Percentiles rank a stretch among this genome's conserved stretches.
These are phyloP conservation scores for Oopsacas minuta DNA, from an alignment of 37 sponge, comb jelly and placozoan species.

Conservation along the genomic window DNA sequence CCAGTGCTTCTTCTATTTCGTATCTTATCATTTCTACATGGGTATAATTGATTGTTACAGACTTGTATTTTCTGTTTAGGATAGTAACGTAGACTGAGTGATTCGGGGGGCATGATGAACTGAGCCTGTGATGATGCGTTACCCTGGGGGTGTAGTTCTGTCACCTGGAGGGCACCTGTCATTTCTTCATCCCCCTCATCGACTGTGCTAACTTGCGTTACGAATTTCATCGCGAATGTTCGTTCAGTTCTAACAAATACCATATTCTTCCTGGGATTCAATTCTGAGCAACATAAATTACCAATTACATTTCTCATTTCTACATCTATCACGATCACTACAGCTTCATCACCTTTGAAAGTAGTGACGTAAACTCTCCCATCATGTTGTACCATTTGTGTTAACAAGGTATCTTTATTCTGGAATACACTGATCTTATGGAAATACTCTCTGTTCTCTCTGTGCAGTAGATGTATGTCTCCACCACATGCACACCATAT, in stretches of 20 bases:
- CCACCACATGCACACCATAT: conserved; percentile 2
- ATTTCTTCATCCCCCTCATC: not conserved
- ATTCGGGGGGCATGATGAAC: not conserved
- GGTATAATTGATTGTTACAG: not conserved
- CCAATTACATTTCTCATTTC: not conserved
- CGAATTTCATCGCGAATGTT: not conserved
- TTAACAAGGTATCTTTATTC: not conserved
- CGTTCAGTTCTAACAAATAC: not conserved
- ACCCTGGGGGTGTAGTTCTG: not conserved
- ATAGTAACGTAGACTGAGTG: not conserved
- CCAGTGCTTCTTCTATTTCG: not conserved
- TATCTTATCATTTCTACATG: not conserved
- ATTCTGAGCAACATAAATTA: not conserved
- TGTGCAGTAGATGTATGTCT: not conserved
- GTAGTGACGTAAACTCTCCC: not conserved
- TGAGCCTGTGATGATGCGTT: not conserved
- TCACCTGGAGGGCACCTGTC: not conserved
- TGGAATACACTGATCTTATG: not conserved
- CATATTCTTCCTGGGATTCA: not conserved
- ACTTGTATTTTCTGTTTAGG: not conserved
- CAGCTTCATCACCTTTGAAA: not conserved
- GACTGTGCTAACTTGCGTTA: not conserved
- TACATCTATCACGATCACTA: not conserved
- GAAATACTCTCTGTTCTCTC: not conserved
- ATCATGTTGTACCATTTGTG: not conserved